phyloP scores from a whole-genome alignment of 2,888 invertebrate species.

The Eilema griseolum region DNA sequence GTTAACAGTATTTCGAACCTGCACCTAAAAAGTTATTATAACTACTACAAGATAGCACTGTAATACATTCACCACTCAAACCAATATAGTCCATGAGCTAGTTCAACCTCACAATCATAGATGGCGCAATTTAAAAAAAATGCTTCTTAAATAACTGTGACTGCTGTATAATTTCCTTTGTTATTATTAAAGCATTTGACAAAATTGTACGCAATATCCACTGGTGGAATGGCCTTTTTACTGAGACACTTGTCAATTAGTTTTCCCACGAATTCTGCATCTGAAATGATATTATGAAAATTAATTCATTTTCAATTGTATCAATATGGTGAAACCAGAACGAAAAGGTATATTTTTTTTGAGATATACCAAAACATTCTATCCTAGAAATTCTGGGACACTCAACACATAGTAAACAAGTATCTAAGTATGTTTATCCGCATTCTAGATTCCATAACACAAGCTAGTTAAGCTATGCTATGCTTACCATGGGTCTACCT shows the following conservation, averaged over 20 bases:
- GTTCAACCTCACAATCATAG: conserved; percentile 23
- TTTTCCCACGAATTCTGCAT: conserved; percentile 46
- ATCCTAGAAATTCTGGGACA: too few species aligned
- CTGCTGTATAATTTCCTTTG: conserved; percentile 28
- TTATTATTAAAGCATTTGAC: conserved; percentile 56
- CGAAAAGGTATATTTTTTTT: too few species aligned
- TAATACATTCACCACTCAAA: neutral
- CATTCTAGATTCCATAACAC: too few species aligned
- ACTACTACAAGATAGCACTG: conserved; percentile 33
- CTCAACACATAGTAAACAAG: too few species aligned
- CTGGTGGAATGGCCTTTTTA: conserved; percentile 43
- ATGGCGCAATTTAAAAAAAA: conserved; percentile 26
- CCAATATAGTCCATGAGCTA: neutral
- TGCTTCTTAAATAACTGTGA: conserved; percentile 33
- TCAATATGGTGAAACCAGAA: too few species aligned
- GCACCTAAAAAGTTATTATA: neutral
- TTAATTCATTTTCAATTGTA: too few species aligned
- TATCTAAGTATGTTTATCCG: too few species aligned
- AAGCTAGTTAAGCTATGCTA: too few species aligned
- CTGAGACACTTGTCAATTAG: conserved; percentile 62
- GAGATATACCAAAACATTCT: too few species aligned
- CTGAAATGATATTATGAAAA: conserved; percentile 52
- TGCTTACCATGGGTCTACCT: too few species aligned
- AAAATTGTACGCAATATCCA: conserved; percentile 63
- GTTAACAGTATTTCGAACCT: neutral